These are phyloP conservation scores for Aldabrachelys gigantea DNA, from an alignment of 2,113 vertebrate genomes.

Conservation along the genomic window DNA sequence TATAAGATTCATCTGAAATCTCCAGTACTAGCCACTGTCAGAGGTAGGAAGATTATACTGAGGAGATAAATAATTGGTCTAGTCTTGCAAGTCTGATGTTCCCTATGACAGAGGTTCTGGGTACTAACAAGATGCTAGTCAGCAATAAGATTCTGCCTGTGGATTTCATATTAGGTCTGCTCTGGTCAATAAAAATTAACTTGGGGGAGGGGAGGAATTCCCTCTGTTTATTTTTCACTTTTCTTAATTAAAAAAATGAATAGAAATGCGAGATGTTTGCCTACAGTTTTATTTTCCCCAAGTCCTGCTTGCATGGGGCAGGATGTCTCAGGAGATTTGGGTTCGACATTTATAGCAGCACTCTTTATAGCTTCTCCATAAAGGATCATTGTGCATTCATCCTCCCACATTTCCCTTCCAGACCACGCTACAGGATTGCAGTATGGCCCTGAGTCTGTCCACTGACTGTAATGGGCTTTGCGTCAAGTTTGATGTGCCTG, in stretches of 20 bases:
- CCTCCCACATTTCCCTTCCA: background rate
- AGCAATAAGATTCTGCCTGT: background rate
- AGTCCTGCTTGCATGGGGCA: background rate
- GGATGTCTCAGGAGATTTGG: background rate
- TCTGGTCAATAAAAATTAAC: background rate
- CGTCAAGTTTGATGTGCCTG: background rate
- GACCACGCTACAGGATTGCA: background rate
- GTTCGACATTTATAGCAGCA: background rate
- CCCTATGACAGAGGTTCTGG: slow-evolving; percentile 34
- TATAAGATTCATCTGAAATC: slow-evolving; percentile 55
- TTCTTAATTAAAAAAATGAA: background rate
- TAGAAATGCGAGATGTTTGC: background rate
- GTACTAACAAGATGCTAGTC: background rate
- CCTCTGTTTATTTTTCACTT: background rate
- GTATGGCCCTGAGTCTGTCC: background rate
- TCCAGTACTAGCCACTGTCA: slow-evolving; percentile 18
- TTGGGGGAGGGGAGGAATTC: background rate
- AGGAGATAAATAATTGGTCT: slow-evolving; percentile 33
- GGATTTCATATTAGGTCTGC: background rate
- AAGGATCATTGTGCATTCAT: background rate
- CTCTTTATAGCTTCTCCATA: background rate
- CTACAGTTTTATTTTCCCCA: background rate
- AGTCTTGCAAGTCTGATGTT: slow-evolving; percentile 34
- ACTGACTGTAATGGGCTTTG: slow-evolving; percentile 18
- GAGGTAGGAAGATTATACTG: slow-evolving; percentile 19